These are phyloP conservation scores for Busseola fusca DNA, from an alignment of 2,888 invertebrate species.

Conservation along the genomic window DNA sequence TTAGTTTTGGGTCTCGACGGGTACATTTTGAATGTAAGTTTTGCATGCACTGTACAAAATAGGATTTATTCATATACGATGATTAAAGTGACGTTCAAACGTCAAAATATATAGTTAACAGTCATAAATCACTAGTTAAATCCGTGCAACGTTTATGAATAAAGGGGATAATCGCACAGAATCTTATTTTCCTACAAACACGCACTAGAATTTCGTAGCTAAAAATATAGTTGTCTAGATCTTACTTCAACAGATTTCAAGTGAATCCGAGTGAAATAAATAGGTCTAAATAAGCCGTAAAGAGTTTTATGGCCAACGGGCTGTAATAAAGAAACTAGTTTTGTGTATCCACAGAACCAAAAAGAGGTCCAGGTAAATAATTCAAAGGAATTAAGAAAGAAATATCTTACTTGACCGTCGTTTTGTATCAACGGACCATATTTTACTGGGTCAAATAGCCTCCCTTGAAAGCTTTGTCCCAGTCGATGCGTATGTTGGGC, in stretches of 20 bases:
- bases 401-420: constrained; percentile 50
- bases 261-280: constrained; percentile 24
- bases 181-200: not conserved
- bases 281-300: constrained; percentile 34
- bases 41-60: too few species aligned
- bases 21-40: too few species aligned
- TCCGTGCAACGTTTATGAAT: too few species aligned
- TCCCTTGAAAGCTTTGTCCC: constrained; percentile 43
- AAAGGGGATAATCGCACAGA: not conserved
- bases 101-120: too few species aligned
- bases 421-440: constrained; percentile 50
- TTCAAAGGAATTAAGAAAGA: constrained; percentile 52
- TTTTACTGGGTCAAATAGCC: constrained; percentile 42
- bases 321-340: constrained; percentile 40
- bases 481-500: not conserved
- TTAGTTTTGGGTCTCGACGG: too few species aligned
- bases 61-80: too few species aligned
- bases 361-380: constrained; percentile 50
- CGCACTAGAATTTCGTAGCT: not conserved
- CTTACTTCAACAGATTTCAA: not conserved
- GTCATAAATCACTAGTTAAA: too few species aligned
- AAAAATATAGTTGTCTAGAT: not conserved
- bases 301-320: constrained; percentile 39
- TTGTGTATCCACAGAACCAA: constrained; percentile 33
- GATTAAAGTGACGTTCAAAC: too few species aligned